Evolutionary conservation across 2,797 vertebrate genomes (phyloP), one percentile per base, ranked within the genome.

Genomic region (Caiman crocodilus): DNA sequence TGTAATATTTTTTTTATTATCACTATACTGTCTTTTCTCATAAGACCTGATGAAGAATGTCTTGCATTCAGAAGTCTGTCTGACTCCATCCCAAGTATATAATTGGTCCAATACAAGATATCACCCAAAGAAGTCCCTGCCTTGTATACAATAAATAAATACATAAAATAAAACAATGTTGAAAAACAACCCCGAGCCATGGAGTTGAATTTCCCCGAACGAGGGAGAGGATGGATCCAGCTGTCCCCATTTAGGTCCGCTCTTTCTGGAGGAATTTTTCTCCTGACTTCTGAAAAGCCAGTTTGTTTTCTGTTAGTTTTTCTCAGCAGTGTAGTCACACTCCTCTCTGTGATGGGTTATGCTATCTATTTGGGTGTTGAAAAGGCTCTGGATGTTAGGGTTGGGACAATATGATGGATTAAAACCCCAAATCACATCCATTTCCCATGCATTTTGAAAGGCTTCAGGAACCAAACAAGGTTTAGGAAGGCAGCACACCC

Each of bases 331-430:
- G 13, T 32, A 81, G 57, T 77, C 12, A 5, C 20, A 26, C 1
- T 0, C 32, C 5, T 1, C n/a, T n/a, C 23, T 32, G 3, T 28
- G 6, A 28, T 5, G 21, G 6, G 7, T 13, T 5, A 18, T 23
- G 21, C 11, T 17, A 5, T 4, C 18, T 50, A 42, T 58, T 35
- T 18, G 30, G 56, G 32, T 9, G 57, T 18, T 4, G 14, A 83
- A 26, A 57, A 14, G 50, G 9, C 28, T 14, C 26, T 8, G 23
- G 35, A 20, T 32, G 35, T 6, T 42, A 61, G 23, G 23, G 60
- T 21, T 61, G 6, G 21, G 67, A 50, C 42, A 50, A 75, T 60
- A 60, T 1, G 15, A 28, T 1, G 20, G 50, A 50, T 50, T 26
- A 35, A 26, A 76, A 26, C 61, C 50, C 35, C 57, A 6, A 20